Percentiles rank a stretch among this genome's conserved stretches.
phyloP scores from a whole-genome alignment of 2,113 vertebrate genomes.

The Hucho hucho region DNA sequence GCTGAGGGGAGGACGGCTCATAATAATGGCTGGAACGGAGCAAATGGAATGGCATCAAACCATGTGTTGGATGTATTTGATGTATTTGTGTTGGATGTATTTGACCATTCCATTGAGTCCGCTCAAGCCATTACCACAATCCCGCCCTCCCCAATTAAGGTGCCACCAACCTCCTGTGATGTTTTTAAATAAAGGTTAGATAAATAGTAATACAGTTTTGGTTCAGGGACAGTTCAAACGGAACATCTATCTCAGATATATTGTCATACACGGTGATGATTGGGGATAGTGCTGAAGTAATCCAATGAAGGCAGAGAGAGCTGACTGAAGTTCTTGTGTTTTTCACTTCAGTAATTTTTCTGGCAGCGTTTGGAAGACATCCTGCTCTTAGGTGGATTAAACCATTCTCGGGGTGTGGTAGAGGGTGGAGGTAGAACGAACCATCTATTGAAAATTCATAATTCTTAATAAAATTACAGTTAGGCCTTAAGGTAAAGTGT shows the following conservation, averaged over 20 bases:
- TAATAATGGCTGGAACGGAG: no score
- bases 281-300: background rate
- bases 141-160: no score
- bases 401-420: slow-evolving; percentile 44
- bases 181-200: no score
- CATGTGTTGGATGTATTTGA: no score
- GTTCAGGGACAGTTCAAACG: no score
- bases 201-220: no score
- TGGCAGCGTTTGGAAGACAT: slow-evolving; percentile 16
- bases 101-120: no score
- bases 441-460: background rate
- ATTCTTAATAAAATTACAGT: slow-evolving; percentile 27
- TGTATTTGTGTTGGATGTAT: no score
- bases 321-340: background rate
- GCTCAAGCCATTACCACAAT: no score
- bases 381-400: slow-evolving; percentile 3
- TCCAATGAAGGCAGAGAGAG: background rate
- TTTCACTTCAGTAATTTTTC: slow-evolving; percentile 31
- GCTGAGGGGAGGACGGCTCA: no score
- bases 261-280: background rate
- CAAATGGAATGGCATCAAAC: no score
- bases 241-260: background rate
- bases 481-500: slow-evolving; percentile 16
- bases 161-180: no score
- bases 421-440: slow-evolving; percentile 4